These are phyloP conservation scores for Hecatera dysodea DNA, from an alignment of 2,888 invertebrate species.

Conservation along the genomic window DNA sequence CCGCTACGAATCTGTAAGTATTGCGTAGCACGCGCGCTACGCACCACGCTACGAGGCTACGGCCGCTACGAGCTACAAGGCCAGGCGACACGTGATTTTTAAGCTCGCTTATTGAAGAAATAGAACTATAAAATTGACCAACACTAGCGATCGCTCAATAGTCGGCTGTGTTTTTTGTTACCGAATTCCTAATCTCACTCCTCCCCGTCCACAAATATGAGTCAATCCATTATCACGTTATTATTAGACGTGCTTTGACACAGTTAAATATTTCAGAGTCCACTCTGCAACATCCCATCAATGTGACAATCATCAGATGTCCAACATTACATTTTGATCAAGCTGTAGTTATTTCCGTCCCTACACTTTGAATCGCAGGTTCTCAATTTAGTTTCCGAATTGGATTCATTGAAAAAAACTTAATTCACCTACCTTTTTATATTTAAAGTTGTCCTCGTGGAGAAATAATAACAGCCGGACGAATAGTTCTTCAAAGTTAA, in stretches of 20 bases:
- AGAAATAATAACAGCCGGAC: too few relatives aligned
- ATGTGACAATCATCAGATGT: conserved; percentile 33
- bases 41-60: conserved; percentile 60
- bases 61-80: conserved; percentile 64
- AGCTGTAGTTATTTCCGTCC: conserved; percentile 1
- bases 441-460: neutral
- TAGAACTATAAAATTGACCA: neutral
- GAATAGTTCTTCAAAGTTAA: neutral
- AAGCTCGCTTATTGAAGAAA: conserved; percentile 51
- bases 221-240: conserved; percentile 18
- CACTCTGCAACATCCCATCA: conserved; percentile 25
- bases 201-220: neutral
- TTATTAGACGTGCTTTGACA: conserved; percentile 26
- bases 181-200: neutral
- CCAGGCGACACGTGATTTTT: conserved; percentile 55
- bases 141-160: too few relatives aligned
- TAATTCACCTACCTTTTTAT: neutral
- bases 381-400: neutral
- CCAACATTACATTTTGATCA: conserved; percentile 2
- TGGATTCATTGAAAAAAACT: neutral
- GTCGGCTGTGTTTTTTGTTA: neutral
- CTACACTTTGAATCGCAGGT: neutral
- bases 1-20: conserved; percentile 66
- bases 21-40: conserved; percentile 69
- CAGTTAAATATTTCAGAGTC: conserved; percentile 47